Evolutionary conservation across 2,113 vertebrate genomes (phyloP).

Genomic region (Corynorhinus townsendii): DNA sequence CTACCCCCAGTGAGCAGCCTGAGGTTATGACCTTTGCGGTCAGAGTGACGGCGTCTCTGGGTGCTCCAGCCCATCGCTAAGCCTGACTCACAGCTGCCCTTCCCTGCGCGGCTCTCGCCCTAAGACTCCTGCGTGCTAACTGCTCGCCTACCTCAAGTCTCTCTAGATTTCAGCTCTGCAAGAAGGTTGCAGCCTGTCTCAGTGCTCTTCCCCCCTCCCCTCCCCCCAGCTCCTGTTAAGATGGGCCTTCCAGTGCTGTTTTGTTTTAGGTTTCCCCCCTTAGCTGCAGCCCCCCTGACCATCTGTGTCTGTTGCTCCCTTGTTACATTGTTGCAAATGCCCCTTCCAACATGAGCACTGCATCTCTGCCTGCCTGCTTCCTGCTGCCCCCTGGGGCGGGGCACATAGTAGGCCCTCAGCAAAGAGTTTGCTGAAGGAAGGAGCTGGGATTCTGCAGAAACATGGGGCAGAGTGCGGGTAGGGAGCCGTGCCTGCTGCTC

Average conservation of each 20-base stretch:
- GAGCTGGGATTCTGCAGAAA: neutral
- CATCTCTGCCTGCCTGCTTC: neutral
- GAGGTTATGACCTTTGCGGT: no score
- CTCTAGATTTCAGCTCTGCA: neutral
- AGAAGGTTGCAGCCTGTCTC: accelerated
- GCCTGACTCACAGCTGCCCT: neutral
- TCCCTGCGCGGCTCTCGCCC: accelerated
- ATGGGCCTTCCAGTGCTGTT: accelerated
- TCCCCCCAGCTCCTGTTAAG: accelerated
- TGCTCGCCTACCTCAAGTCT: accelerated
- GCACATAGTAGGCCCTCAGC: neutral
- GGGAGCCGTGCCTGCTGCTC: neutral
- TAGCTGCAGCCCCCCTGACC: accelerated
- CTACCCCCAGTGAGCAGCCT: neutral
- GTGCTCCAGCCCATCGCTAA: neutral
- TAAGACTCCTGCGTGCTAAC: no score
- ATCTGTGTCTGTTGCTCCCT: no score
- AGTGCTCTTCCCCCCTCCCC: no score
- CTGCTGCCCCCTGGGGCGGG: neutral
- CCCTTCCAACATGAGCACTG: accelerated
- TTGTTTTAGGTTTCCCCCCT: accelerated
- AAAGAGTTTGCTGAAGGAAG: accelerated
- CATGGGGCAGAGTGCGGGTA: accelerated
- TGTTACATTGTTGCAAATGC: neutral
- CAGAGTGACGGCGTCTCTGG: accelerated